Evolutionary conservation across 2,888 invertebrate genomes (phyloP).

Genomic region (Latrodectus hesperus): DNA sequence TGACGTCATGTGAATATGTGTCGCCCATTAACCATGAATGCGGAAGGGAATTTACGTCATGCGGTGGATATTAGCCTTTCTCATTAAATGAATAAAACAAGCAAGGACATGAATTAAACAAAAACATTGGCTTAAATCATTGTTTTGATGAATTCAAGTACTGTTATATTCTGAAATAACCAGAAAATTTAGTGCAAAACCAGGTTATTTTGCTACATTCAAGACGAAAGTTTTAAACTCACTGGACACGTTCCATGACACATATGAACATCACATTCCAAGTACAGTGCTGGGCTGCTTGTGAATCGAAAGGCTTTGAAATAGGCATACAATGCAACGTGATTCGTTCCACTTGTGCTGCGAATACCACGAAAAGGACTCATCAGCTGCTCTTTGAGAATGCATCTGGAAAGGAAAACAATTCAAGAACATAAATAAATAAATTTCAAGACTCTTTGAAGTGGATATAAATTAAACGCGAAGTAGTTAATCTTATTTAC

Average conservation of each 20-base stretch:
- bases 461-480: neutral
- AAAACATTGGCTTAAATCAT: too few relatives aligned
- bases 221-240: conserved; percentile 74
- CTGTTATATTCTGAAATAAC: too few relatives aligned
- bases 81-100: too few relatives aligned
- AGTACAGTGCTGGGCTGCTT: conserved; percentile 89
- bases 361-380: conserved; percentile 94
- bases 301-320: conserved; percentile 96
- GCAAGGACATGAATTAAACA: too few relatives aligned
- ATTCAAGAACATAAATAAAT: neutral
- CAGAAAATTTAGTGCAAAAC: too few relatives aligned
- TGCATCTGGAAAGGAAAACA: conserved; percentile 81
- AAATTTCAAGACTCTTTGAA: neutral
- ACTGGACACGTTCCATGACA: conserved; percentile 96
- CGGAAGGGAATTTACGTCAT: too few relatives aligned
- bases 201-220: too few relatives aligned
- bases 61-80: too few relatives aligned
- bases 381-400: conserved; percentile 93
- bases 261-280: conserved; percentile 96
- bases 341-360: conserved; percentile 91
- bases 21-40: too few relatives aligned
- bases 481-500: conserved; percentile 76
- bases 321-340: conserved; percentile 94
- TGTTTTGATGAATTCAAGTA: too few relatives aligned
- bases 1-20: too few relatives aligned